phyloP scores from a whole-genome alignment of 2,113 vertebrate genomes.

The Malurus melanocephalus region DNA sequence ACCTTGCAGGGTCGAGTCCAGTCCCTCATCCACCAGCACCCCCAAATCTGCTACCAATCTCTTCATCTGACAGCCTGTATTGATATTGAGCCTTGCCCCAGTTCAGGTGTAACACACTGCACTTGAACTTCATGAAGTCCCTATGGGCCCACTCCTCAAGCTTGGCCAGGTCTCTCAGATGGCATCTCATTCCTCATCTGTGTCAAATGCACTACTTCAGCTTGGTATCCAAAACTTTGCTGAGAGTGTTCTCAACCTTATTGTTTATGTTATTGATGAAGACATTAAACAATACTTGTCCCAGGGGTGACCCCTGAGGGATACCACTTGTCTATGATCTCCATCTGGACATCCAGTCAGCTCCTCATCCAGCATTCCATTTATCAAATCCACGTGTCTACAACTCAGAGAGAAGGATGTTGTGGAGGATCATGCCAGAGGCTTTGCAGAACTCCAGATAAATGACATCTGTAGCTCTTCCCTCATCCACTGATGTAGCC shows the following conservation, averaged over 20 bases:
- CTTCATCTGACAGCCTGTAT: rapidly evolving
- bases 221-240: not conserved
- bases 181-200: not conserved
- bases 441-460: not conserved
- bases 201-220: not conserved
- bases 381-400: not conserved
- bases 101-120: not conserved
- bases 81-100: rapidly evolving
- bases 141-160: not conserved
- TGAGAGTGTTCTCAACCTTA: not conserved
- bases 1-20: not conserved
- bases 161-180: not conserved
- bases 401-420: not conserved
- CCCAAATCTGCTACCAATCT: not conserved
- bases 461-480: not conserved
- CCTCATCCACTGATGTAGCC: not conserved
- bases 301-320: not conserved
- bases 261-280: not conserved
- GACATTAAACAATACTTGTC: not conserved
- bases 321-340: not conserved
- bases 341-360: not conserved
- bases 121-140: not conserved
- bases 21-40: not conserved
- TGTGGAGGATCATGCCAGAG: not conserved
- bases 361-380: not conserved